phyloP scores from a whole-genome alignment of 2,113 vertebrate genomes.

The Myiagra hebetior region DNA sequence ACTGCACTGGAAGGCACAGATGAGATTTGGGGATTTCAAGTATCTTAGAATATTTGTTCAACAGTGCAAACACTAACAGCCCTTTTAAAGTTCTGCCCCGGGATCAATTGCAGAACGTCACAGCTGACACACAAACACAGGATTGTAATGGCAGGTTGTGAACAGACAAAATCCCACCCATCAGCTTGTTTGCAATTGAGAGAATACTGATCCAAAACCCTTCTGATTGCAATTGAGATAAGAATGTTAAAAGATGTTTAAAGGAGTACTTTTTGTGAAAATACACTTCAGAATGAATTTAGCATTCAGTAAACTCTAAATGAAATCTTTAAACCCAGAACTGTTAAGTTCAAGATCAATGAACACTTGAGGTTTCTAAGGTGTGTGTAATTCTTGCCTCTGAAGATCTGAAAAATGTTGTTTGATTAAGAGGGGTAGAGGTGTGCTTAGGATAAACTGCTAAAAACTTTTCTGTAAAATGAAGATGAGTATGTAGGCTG shows the following conservation, averaged over 20 bases:
- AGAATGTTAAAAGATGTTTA: background rate
- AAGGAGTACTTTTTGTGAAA: background rate
- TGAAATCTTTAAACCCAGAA: background rate
- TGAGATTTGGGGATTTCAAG: background rate
- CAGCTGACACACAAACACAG: background rate
- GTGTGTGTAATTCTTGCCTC: background rate
- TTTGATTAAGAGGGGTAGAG: background rate
- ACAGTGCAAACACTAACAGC: background rate
- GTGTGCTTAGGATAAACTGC: background rate
- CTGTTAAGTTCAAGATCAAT: background rate
- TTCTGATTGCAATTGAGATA: background rate
- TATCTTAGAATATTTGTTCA: background rate
- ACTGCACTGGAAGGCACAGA: background rate
- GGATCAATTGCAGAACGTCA: background rate
- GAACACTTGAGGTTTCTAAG: background rate
- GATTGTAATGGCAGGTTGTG: background rate
- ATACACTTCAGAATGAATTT: background rate
- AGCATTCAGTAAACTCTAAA: background rate
- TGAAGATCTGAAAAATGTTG: background rate
- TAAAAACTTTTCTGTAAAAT: background rate
- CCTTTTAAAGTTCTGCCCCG: background rate
- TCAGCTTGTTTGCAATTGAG: background rate
- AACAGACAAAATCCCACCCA: background rate
- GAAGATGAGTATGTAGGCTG: background rate
- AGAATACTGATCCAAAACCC: background rate